A percentile compares a stretch with the other conserved stretches of the same genome.
Evolutionary conservation across 1,140 invertebrate genomes (phyloP).

Genomic region (Diachasma alloeum): DNA sequence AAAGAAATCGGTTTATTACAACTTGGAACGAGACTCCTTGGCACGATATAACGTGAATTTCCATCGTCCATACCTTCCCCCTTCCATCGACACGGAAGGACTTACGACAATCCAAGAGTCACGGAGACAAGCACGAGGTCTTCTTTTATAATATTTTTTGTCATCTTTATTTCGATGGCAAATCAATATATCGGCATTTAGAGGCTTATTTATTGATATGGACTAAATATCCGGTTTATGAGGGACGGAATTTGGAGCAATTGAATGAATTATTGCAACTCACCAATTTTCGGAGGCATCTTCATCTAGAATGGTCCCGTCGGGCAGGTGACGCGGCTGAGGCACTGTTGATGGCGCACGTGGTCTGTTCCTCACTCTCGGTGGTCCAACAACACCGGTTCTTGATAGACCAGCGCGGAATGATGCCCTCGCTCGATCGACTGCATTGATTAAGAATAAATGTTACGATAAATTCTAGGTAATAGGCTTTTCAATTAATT

Average conservation of each 20-base stretch:
- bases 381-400: conserved; percentile 59
- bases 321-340: conserved; percentile 49
- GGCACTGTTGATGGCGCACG: conserved; percentile 54
- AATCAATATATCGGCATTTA: background rate
- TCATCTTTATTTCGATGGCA: background rate
- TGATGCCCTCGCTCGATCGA: conserved; percentile 74
- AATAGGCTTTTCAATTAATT: background rate
- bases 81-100: background rate
- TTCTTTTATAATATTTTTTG: background rate
- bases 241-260: no score
- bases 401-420: conserved; percentile 66
- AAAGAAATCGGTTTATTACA: background rate
- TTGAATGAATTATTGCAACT: conserved; percentile 32
- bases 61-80: background rate
- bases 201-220: no score
- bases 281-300: conserved; percentile 69
- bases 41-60: background rate
- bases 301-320: conserved; percentile 64
- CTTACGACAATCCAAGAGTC: background rate
- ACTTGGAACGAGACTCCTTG: background rate
- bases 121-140: background rate
- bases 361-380: conserved; percentile 53
- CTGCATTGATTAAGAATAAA: conserved; percentile 59
- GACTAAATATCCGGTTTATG: no score
- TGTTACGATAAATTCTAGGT: background rate